These are phyloP conservation scores for Hippocampus abdominalis DNA, from an alignment of 2,113 vertebrate species.

Conservation along the genomic window DNA sequence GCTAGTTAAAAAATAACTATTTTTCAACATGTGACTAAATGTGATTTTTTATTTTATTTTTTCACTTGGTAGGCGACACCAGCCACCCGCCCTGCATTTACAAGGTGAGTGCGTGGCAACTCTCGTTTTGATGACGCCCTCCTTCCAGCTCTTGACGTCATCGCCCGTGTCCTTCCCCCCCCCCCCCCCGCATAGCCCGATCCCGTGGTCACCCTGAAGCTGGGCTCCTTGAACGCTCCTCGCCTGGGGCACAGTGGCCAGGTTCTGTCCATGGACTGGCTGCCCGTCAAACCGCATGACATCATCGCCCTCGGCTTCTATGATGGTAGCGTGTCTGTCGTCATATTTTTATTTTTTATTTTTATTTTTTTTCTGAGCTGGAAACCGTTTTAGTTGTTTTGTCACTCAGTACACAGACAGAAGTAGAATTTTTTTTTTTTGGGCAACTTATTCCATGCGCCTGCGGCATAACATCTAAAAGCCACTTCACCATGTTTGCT, in stretches of 20 bases:
- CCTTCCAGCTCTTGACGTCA: not conserved
- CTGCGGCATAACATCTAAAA: too few relatives aligned
- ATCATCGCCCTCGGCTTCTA: slow-evolving; percentile 87
- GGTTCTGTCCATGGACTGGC: slow-evolving; percentile 88
- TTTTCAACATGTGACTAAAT: not conserved
- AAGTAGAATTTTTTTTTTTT: not conserved
- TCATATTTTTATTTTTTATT: slow-evolving; percentile 8
- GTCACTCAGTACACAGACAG: not conserved
- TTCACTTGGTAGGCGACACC: slow-evolving; percentile 50
- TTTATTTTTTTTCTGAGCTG: not conserved
- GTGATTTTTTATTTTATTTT: not conserved
- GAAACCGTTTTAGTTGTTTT: too few relatives aligned
- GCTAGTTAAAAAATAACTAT: not conserved
- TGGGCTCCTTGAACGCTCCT: slow-evolving; percentile 81
- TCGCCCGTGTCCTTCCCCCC: not conserved
- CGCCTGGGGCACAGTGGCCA: slow-evolving; percentile 73
- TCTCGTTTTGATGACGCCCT: not conserved
- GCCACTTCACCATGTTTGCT: too few relatives aligned
- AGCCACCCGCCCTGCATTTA: slow-evolving; percentile 52
- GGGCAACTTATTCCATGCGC: too few relatives aligned
- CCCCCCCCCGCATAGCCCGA: slow-evolving; percentile 61
- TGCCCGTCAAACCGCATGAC: slow-evolving; percentile 84
- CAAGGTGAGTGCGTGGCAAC: slow-evolving; percentile 49
- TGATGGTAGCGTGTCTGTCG: slow-evolving; percentile 74
- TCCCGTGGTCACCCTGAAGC: slow-evolving; percentile 74